These are phyloP conservation scores for Calyptommatus sinebrachiatus DNA, from an alignment of 2,113 vertebrate species.

Conservation along the genomic window DNA sequence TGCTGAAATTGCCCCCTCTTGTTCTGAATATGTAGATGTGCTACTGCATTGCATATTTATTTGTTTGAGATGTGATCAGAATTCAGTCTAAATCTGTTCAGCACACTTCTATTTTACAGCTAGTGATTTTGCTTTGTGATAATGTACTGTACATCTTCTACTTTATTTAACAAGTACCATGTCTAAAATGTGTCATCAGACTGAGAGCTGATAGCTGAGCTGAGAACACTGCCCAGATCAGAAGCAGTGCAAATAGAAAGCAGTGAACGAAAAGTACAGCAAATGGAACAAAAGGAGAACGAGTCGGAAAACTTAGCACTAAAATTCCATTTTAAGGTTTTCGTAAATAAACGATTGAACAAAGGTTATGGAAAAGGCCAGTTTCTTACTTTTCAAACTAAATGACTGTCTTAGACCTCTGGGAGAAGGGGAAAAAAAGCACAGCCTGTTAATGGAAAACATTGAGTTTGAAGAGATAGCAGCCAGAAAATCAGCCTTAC, in stretches of 20 bases:
- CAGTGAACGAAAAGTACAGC: background rate
- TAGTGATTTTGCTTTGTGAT: too few species aligned
- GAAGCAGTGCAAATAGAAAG: background rate
- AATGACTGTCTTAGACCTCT: background rate
- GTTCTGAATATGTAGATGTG: too few species aligned
- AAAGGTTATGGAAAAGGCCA: background rate
- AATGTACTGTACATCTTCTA: background rate
- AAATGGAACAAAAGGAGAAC: too few species aligned
- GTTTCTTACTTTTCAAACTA: conserved; percentile 12
- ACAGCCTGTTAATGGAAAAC: conserved; percentile 14
- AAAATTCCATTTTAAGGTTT: background rate
- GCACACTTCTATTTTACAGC: too few species aligned
- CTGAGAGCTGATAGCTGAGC: background rate
- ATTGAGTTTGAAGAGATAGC: background rate
- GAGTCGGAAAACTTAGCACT: background rate
- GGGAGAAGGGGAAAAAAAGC: background rate
- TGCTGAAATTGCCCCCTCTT: too few species aligned
- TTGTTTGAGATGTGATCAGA: too few species aligned
- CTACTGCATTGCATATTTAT: too few species aligned
- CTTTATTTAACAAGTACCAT: background rate
- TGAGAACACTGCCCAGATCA: background rate
- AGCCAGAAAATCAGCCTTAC: background rate
- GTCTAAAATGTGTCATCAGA: background rate
- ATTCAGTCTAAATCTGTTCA: too few species aligned
- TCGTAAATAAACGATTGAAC: background rate